Conservation (phyloP, 2,797 vertebrate genomes). For the Naso thynnoides region DNA sequence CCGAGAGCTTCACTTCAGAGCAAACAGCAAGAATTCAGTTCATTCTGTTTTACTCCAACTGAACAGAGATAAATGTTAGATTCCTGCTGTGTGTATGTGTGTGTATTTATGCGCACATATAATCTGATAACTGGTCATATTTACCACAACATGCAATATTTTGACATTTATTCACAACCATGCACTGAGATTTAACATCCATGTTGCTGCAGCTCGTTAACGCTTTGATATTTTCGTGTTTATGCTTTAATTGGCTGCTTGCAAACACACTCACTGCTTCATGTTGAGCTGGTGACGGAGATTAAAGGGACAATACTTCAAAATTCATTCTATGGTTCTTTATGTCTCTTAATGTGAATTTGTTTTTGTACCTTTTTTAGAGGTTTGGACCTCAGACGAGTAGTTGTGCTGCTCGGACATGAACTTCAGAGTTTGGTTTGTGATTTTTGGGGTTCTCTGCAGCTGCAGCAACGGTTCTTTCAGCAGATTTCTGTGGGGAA, state of each 20-base stretch:
- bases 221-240: neutral
- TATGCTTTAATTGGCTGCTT: neutral
- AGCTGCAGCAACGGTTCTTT: neutral
- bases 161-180: no score
- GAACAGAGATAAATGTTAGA: no score
- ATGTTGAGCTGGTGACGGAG: neutral
- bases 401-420: neutral
- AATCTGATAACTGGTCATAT: no score
- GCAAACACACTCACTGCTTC: neutral
- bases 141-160: no score
- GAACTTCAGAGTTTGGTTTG: neutral
- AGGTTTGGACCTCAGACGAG: neutral
- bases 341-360: neutral
- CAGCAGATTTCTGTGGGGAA: conserved; percentile 25
- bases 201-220: neutral
- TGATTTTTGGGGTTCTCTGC: neutral
- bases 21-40: no score
- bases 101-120: no score
- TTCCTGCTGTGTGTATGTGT: no score
- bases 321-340: neutral
- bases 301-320: neutral
- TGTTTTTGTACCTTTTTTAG: no score
- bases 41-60: no score
- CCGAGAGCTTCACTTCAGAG: no score
- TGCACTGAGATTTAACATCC: neutral